Percentiles rank a stretch among this genome's conserved stretches.
These are phyloP conservation scores for Xenops minutus DNA, from an alignment of 2,797 vertebrate genomes.

Conservation along the genomic window DNA sequence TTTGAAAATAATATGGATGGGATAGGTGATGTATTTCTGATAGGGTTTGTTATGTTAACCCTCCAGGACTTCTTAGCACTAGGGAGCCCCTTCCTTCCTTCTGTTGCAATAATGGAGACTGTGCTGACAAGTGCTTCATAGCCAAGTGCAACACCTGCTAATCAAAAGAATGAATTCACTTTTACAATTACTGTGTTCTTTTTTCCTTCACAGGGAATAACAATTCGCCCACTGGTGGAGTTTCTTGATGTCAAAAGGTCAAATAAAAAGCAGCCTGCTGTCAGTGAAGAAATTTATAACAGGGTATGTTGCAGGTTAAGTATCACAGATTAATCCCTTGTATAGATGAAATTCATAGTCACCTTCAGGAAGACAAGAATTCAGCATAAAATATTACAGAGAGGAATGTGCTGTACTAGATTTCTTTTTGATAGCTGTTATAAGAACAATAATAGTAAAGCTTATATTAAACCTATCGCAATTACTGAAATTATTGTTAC, in stretches of 20 bases:
- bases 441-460: neutral
- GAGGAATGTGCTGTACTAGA: neutral
- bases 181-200: neutral
- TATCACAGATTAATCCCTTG: neutral
- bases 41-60: neutral
- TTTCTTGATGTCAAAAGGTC: conserved; percentile 92
- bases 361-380: neutral
- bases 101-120: neutral
- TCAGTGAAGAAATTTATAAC: conserved; percentile 91
- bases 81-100: neutral
- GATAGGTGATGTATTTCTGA: neutral
- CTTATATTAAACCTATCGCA: neutral
- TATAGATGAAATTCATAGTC: neutral
- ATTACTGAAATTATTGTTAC: neutral
- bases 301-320: conserved; percentile 79
- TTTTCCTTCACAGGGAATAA: conserved; percentile 84
- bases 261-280: conserved; percentile 88
- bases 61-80: neutral
- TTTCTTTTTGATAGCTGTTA: neutral
- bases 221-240: conserved; percentile 91
- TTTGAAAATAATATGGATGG: neutral
- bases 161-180: neutral
- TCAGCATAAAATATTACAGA: neutral
- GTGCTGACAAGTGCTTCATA: neutral
- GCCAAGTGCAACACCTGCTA: neutral